Evolutionary conservation across 2,888 invertebrate genomes (phyloP).

Genomic region (Rugalucina vietnamica): DNA sequence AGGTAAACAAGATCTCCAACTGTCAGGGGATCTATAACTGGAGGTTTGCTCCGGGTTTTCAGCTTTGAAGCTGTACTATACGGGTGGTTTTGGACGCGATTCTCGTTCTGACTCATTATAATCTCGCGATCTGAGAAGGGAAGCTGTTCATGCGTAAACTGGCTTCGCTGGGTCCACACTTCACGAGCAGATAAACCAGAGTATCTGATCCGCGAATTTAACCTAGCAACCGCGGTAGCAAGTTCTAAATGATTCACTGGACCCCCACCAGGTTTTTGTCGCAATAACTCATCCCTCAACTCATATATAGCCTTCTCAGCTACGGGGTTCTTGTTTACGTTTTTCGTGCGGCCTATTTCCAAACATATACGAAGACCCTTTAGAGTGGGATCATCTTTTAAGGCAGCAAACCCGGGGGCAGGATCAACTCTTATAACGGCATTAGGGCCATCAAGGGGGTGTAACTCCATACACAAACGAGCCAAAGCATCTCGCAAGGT

Average conservation of each 20-base stretch:
- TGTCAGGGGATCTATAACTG: too few relatives aligned
- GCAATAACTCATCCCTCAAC: neutral
- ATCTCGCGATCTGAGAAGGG: neutral
- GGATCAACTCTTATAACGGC: too few relatives aligned
- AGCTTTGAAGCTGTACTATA: neutral
- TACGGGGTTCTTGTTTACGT: neutral
- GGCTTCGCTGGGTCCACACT: too few relatives aligned
- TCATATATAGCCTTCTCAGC: neutral
- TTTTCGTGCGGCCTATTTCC: neutral
- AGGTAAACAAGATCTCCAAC: neutral
- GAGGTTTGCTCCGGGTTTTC: too few relatives aligned
- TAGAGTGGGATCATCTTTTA: too few relatives aligned
- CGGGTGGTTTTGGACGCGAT: neutral
- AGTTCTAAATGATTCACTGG: neutral
- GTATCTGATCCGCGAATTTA: neutral
- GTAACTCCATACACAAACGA: too few relatives aligned
- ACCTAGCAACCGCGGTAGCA: neutral
- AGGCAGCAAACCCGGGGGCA: too few relatives aligned
- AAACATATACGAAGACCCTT: neutral
- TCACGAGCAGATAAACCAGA: too few relatives aligned
- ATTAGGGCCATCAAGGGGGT: too few relatives aligned
- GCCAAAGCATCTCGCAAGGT: too few relatives aligned
- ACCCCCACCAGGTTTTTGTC: neutral
- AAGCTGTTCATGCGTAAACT: neutral
- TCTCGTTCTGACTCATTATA: neutral